These are phyloP conservation scores for Alloplasta piceator DNA, from an alignment of 2,888 invertebrate genomes.

Conservation along the genomic window DNA sequence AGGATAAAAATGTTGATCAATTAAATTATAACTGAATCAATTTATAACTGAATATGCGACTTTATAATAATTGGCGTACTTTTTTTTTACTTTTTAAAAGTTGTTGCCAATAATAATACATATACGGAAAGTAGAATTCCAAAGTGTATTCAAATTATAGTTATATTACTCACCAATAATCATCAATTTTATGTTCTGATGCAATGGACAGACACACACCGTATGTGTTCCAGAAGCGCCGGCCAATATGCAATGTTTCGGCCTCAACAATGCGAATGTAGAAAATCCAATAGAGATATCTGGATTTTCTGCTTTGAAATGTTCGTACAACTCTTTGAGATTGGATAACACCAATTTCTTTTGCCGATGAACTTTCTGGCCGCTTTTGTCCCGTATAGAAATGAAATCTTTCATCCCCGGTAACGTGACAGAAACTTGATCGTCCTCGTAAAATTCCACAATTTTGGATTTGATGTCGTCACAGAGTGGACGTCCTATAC, in stretches of 20 bases:
- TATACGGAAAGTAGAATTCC: no score
- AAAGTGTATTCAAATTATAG: no score
- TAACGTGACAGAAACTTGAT: no score
- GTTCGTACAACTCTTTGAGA: conserved; percentile 40
- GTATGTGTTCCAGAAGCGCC: conserved; percentile 46
- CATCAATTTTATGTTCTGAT: conserved; percentile 54
- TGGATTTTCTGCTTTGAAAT: not conserved
- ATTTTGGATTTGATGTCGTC: conserved; percentile 7
- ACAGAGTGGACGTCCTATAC: not conserved
- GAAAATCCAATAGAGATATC: conserved; percentile 36
- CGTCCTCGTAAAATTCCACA: not conserved
- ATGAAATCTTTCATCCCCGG: conserved; percentile 52
- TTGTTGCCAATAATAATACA: no score
- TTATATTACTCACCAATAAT: no score
- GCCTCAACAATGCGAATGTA: conserved; percentile 35
- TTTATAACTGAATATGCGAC: no score
- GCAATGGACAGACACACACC: conserved; percentile 48
- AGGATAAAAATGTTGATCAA: no score
- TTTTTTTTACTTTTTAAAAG: no score
- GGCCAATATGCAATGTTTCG: conserved; percentile 41
- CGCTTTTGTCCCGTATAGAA: conserved; percentile 31
- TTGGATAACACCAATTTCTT: conserved; percentile 50
- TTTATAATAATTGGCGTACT: no score
- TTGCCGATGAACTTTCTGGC: conserved; percentile 26
- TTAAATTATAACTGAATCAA: no score